These are phyloP conservation scores for Hofmannophila pseudospretella DNA, from an alignment of 2,888 invertebrate genomes.

Conservation along the genomic window DNA sequence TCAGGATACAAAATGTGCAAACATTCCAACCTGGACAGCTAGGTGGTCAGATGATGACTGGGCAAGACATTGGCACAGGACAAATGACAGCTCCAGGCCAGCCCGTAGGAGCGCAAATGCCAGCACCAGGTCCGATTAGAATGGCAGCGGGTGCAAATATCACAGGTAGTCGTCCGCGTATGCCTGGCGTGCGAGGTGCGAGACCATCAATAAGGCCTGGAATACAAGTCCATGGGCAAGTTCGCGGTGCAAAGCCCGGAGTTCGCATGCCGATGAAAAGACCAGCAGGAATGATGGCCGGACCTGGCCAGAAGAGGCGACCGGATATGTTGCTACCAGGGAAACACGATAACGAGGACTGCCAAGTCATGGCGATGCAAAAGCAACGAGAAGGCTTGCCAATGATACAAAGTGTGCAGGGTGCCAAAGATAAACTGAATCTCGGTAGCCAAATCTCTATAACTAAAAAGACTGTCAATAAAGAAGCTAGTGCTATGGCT, in stretches of 20 bases:
- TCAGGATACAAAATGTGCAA: slow-evolving; percentile 66
- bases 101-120: slow-evolving; percentile 34
- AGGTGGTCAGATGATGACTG: slow-evolving; percentile 23
- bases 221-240: slow-evolving; percentile 61
- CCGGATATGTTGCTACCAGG: slow-evolving; percentile 82
- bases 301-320: slow-evolving; percentile 64
- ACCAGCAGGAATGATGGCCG: slow-evolving; percentile 36
- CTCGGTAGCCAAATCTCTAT: slow-evolving; percentile 86
- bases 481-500: slow-evolving; percentile 86
- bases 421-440: slow-evolving; percentile 79
- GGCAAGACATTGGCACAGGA: slow-evolving; percentile 21
- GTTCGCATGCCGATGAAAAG: slow-evolving; percentile 65
- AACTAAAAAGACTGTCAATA: slow-evolving; percentile 80
- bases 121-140: slow-evolving; percentile 51
- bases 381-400: slow-evolving; percentile 85
- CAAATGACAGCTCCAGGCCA: slow-evolving; percentile 20
- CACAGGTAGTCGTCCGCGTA: slow-evolving; percentile 47
- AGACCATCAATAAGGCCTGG: slow-evolving; percentile 59
- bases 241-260: slow-evolving; percentile 46
- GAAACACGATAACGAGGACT: slow-evolving; percentile 85
- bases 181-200: slow-evolving; percentile 48
- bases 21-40: slow-evolving; percentile 55
- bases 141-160: slow-evolving; percentile 56
- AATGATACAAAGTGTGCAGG: slow-evolving; percentile 86
- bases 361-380: slow-evolving; percentile 86